Conservation (phyloP, 2,113 vertebrate species). For the Calonectris borealis region DNA sequence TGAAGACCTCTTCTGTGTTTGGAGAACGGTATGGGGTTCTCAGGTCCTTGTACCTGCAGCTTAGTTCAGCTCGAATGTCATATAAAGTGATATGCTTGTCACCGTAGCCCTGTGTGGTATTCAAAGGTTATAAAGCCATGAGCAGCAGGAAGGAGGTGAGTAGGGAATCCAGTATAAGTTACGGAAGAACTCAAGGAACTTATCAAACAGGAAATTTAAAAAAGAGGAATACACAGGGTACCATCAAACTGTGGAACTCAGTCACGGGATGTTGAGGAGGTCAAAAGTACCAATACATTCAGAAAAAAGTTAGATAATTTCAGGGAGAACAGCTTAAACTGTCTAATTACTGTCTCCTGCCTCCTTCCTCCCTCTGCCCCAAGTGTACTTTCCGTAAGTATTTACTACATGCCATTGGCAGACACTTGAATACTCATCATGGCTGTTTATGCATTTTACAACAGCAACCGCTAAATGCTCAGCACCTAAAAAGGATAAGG, state of each 20-base stretch:
- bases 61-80: slow-evolving; percentile 96
- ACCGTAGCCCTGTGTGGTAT: slow-evolving; percentile 86
- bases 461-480: background rate
- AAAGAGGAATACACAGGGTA: background rate
- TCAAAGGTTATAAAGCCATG: background rate
- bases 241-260: background rate
- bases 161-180: background rate
- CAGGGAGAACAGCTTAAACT: background rate
- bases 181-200: background rate
- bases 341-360: background rate
- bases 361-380: background rate
- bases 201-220: background rate
- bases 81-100: slow-evolving; percentile 98
- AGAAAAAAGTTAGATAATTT: background rate
- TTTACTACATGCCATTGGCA: background rate
- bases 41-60: slow-evolving; percentile 97
- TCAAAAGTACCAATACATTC: background rate
- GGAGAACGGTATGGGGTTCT: slow-evolving; percentile 89
- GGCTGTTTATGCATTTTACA: background rate
- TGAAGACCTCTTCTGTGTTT: slow-evolving; percentile 97
- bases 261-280: background rate
- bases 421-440: background rate
- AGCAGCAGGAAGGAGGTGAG: background rate
- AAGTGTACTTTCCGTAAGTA: background rate
- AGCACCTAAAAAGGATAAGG: background rate